Evolutionary conservation across 2,797 vertebrate genomes (phyloP), one percentile per base, ranked within the genome.

Genomic region (Catostomus latipinnis): DNA sequence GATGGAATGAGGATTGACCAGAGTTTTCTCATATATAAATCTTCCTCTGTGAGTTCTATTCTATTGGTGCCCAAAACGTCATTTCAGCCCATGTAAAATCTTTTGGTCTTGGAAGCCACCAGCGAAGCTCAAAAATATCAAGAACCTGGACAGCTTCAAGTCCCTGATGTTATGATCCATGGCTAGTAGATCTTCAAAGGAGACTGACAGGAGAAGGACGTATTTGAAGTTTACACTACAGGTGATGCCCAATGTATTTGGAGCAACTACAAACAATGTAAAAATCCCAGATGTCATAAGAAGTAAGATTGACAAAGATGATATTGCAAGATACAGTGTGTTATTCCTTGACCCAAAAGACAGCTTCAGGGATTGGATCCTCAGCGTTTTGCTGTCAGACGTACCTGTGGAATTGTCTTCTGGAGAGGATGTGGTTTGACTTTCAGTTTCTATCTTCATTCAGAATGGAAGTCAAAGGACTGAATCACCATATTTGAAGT

Each of bases 371-470:
- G 6, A 50, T 61, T n/a, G 71, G 4, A 6, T 12, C 13, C 14
- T 62, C 11, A 34, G 5, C 49, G 45, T 73, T 6, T 71, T 58
- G 10, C 13, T 53, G 52, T 53, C 5, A 34, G 60, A 22, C 16
- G 34, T 61, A 18, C 49, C 6, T 50, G n/a, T 14, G 49, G 12
- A 12, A 50, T n/a, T 54, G 13, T 60, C 8, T 8, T 52, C n/a
- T 14, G 54, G 18, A 43, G 66, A n/a, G 1, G 50, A 43, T 0
- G 4, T 10, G 6, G 12, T 67, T 43, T 34, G 13, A 1, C 11
- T 52, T 71, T 53, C 34, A 16, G 58, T 16, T 61, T 70, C 10
- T 12, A 9, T 43, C 18, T 12, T 69, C 13, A 34, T 77, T 77
- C n/a, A 58, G 7, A 0, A 18, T 43, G 52, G 34, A 60, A 12